Evolutionary conservation across 2,113 vertebrate genomes (phyloP).

Genomic region (Butastur rufipennis): DNA sequence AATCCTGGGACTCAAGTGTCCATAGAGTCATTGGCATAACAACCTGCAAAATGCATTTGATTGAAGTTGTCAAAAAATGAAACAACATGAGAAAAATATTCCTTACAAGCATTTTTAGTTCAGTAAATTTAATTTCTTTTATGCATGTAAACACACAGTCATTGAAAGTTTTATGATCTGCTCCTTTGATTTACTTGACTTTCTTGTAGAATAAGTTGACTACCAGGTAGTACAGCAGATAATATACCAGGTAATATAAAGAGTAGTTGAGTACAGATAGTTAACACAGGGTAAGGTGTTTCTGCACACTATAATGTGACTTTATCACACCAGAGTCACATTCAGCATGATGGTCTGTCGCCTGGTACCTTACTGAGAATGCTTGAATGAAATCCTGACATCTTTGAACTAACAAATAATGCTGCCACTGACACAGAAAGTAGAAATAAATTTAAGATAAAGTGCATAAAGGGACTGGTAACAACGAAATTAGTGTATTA

Average conservation of each 20-base stretch:
- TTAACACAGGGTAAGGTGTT: neutral
- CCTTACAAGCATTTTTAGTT: neutral
- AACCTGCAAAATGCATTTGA: neutral
- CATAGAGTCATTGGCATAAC: neutral
- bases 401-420: neutral
- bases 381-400: neutral
- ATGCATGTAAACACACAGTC: neutral
- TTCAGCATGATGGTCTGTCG: neutral
- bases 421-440: neutral
- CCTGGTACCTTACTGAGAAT: neutral
- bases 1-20: neutral
- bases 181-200: neutral
- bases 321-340: neutral
- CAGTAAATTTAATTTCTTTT: neutral
- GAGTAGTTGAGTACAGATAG: neutral
- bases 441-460: neutral
- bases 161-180: neutral
- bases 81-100: neutral
- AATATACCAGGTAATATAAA: neutral
- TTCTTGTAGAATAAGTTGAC: neutral
- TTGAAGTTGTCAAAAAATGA: neutral
- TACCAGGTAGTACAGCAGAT: neutral
- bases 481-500: neutral
- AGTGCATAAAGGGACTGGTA: neutral
- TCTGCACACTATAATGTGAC: neutral